Conservation (phyloP, 2,888 invertebrate species). For the Euproctis similis region DNA sequence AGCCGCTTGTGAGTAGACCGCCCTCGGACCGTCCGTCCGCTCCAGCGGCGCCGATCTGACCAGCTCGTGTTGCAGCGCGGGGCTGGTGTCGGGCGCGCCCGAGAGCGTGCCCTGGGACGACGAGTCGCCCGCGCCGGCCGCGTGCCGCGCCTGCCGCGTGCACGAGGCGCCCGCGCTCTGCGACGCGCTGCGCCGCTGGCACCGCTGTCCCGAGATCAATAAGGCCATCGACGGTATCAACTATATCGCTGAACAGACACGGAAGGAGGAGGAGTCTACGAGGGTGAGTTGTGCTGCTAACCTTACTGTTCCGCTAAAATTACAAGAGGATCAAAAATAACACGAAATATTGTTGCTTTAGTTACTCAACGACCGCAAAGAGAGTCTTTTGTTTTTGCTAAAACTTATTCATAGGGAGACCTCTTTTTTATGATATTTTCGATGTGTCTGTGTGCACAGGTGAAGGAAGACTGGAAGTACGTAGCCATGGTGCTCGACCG, state of each 20-base stretch:
- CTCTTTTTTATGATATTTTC: no score
- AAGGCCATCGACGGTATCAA: conserved; percentile 94
- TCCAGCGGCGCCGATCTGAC: neutral
- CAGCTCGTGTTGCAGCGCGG: conserved; percentile 35
- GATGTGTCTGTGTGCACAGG: no score
- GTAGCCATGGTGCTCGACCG: conserved; percentile 98
- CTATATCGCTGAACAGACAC: conserved; percentile 94
- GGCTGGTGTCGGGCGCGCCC: conserved; percentile 32
- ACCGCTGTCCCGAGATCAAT: conserved; percentile 92
- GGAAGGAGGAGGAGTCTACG: conserved; percentile 93
- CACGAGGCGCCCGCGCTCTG: conserved; percentile 75
- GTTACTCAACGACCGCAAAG: no score
- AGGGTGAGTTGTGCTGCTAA: conserved; percentile 79
- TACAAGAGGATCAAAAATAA: no score
- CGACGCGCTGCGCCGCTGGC: conserved; percentile 84
- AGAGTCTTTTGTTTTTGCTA: no score
- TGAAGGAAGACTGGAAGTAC: conserved; percentile 99
- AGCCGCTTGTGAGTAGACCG: conserved; percentile 58
- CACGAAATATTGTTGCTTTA: no score
- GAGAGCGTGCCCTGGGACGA: conserved; percentile 32
- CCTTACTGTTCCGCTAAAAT: no score
- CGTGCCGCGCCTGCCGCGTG: conserved; percentile 76
- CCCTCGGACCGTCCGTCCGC: neutral
- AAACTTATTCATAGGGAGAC: no score
- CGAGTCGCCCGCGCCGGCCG: conserved; percentile 30